These are phyloP conservation scores for Sylvilagus floridanus DNA, from an alignment of 2,797 vertebrate genomes.

Conservation along the genomic window DNA sequence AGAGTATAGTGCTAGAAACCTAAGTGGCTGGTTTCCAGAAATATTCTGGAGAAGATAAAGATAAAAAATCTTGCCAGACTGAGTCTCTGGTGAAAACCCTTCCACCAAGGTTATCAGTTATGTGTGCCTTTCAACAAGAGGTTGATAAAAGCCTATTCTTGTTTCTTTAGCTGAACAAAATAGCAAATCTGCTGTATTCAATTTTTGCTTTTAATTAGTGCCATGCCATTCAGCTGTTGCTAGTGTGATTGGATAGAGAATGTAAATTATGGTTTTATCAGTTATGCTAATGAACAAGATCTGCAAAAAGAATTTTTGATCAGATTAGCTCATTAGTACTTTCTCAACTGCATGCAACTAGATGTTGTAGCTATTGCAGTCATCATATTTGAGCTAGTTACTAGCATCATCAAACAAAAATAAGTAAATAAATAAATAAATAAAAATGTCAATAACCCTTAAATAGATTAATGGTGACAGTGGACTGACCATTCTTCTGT, in stretches of 20 bases:
- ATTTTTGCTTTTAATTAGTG: constrained; percentile 59
- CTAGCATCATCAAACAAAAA: constrained; percentile 1
- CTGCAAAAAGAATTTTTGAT: background rate
- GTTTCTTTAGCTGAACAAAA: constrained; percentile 19
- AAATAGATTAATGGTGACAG: background rate
- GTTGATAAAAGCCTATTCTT: background rate
- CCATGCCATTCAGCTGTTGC: background rate
- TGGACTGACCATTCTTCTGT: background rate
- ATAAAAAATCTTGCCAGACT: background rate
- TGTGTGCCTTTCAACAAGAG: background rate
- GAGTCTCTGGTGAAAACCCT: background rate
- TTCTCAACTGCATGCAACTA: background rate
- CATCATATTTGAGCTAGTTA: background rate
- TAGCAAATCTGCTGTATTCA: background rate
- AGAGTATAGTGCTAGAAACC: background rate
- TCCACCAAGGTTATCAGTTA: background rate
- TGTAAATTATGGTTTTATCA: constrained; percentile 22
- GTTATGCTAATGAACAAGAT: constrained; percentile 35
- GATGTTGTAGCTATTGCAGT: background rate
- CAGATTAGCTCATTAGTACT: background rate
- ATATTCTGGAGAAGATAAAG: background rate
- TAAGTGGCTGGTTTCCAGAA: constrained; percentile 20
- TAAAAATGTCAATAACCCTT: background rate
- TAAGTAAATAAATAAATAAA: background rate
- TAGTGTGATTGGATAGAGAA: constrained; percentile 23